Conservation (phyloP, 2,888 invertebrate species). For the Meiosimyza decipiens region DNA sequence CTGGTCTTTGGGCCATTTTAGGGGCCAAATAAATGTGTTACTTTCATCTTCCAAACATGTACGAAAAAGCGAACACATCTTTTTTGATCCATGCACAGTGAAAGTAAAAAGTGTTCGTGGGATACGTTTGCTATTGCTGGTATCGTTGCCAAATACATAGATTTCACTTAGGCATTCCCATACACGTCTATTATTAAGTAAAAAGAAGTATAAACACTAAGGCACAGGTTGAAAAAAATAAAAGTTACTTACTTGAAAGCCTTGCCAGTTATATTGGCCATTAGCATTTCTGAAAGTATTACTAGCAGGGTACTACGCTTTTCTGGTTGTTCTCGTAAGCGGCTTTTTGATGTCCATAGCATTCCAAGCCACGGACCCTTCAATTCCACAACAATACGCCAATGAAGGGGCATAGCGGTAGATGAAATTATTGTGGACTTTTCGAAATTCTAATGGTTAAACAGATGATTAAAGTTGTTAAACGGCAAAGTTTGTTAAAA, state of each 20-base stretch:
- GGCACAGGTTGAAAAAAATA: neutral
- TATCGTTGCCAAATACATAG: slow-evolving; percentile 54
- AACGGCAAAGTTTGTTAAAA: no score
- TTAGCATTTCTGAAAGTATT: slow-evolving; percentile 53
- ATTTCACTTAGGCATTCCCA: slow-evolving; percentile 50
- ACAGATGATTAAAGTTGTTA: neutral
- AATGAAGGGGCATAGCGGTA: slow-evolving; percentile 44
- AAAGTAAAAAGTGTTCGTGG: slow-evolving; percentile 51
- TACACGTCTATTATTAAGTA: slow-evolving; percentile 44
- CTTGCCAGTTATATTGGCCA: slow-evolving; percentile 47
- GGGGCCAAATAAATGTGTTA: slow-evolving; percentile 42
- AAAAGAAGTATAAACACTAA: neutral
- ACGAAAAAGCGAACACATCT: slow-evolving; percentile 46
- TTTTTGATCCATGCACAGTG: slow-evolving; percentile 49
- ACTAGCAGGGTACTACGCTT: slow-evolving; percentile 52
- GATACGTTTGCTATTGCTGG: slow-evolving; percentile 43
- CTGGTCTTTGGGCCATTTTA: slow-evolving; percentile 47
- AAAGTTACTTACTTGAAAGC: slow-evolving; percentile 50
- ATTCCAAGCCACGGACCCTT: slow-evolving; percentile 52
- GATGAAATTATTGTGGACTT: slow-evolving; percentile 45
- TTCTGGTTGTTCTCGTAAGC: slow-evolving; percentile 34
- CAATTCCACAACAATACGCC: slow-evolving; percentile 52
- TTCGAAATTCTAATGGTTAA: slow-evolving; percentile 51
- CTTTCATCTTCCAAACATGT: slow-evolving; percentile 47
- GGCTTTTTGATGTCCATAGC: slow-evolving; percentile 47